A percentile compares a stretch with the other conserved stretches of the same genome.
Conservation (phyloP, 2,888 invertebrate species). For the Holacanthella duospinosa region DNA sequence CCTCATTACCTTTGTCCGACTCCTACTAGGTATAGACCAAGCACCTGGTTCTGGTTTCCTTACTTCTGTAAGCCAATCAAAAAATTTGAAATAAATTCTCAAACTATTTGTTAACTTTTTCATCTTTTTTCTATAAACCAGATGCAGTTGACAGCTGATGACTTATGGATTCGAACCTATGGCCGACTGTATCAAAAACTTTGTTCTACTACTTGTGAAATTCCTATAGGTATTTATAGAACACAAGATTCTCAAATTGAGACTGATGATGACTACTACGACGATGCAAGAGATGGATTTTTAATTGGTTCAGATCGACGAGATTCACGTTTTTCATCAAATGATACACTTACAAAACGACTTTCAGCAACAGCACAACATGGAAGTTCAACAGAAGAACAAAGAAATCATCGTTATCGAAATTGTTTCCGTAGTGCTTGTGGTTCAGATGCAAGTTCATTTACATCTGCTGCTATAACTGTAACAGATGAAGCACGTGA, state of each 20-base stretch:
- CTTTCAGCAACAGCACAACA: conserved; percentile 18
- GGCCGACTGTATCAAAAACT: conserved; percentile 95
- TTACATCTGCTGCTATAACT: conserved; percentile 33
- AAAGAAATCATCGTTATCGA: conserved; percentile 11
- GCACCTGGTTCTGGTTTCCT: conserved; percentile 95
- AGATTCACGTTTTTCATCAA: conserved; percentile 26
- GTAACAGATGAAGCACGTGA: conserved; percentile 56
- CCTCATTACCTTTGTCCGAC: conserved; percentile 89
- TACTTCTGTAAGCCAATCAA: conserved; percentile 78
- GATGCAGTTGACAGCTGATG: conserved; percentile 94
- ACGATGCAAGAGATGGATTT: conserved; percentile 15
- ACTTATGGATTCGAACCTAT: conserved; percentile 97
- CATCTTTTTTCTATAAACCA: too few species aligned
- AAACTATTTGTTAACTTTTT: too few species aligned
- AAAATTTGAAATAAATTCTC: neutral
- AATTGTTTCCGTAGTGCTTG: conserved; percentile 33
- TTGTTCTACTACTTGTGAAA: conserved; percentile 94
- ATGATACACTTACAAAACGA: conserved; percentile 24
- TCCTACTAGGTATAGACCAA: conserved; percentile 90
- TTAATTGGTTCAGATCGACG: conserved; percentile 6
- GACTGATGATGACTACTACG: conserved; percentile 33
- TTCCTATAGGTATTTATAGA: conserved; percentile 95
- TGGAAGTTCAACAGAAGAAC: conserved; percentile 10
- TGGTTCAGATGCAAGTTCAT: conserved; percentile 31
- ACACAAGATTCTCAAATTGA: conserved; percentile 65